Conservation (phyloP, 1,140 invertebrate species). For the Lithobius niger region DNA sequence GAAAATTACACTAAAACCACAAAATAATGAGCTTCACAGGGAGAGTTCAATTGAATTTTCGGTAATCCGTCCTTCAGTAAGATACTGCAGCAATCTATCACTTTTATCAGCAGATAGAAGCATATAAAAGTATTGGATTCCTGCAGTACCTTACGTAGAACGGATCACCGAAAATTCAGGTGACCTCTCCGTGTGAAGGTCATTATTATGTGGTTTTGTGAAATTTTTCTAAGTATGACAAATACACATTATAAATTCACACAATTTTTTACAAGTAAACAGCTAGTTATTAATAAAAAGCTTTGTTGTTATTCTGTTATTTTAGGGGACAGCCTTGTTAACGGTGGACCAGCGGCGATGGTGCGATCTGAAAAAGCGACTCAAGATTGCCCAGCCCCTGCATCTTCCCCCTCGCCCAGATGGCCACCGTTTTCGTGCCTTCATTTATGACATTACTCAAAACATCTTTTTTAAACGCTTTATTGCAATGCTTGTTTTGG, state of each 20-base stretch:
- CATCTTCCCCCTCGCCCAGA: constrained; percentile 94
- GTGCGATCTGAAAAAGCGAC: constrained; percentile 96
- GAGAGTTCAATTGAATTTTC: no score
- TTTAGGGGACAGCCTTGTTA: constrained; percentile 79
- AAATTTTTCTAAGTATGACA: no score
- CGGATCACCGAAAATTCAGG: no score
- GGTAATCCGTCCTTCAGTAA: no score
- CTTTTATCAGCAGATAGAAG: no score
- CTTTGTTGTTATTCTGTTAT: constrained; percentile 12
- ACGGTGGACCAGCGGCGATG: constrained; percentile 98
- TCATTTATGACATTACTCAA: constrained; percentile 97
- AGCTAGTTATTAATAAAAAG: constrained; percentile 7
- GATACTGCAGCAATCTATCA: no score
- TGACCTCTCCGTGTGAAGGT: no score
- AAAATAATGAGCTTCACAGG: no score
- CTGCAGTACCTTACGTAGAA: no score
- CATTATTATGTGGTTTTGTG: no score
- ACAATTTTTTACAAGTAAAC: neutral
- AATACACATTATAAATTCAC: neutral
- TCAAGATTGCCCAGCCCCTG: constrained; percentile 97
- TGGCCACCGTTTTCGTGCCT: constrained; percentile 73
- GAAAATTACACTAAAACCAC: no score
- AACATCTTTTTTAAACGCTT: constrained; percentile 90
- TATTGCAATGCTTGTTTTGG: constrained; percentile 80
- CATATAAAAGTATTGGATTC: no score